Evolutionary conservation across 2,888 invertebrate species (phyloP), one percentile per base, ranked within the genome.

Genomic region (Pammene fasciana): DNA sequence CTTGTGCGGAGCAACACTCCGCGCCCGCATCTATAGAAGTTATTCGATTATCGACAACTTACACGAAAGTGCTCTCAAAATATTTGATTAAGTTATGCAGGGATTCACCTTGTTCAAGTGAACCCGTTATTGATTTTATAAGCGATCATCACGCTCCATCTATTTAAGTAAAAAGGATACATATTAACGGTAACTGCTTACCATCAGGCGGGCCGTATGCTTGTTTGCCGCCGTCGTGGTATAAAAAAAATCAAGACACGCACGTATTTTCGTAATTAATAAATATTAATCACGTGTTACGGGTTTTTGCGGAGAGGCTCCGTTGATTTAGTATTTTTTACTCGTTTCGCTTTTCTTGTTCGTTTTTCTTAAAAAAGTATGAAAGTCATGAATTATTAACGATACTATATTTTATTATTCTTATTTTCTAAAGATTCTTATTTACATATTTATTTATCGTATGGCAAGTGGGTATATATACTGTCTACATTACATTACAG

Each of bases 221-320:
- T n/a, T n/a, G n/a, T n/a, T n/a, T n/a, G n/a, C n/a, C n/a, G n/a
- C n/a, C n/a, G n/a, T n/a, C n/a, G n/a, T n/a, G n/a, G n/a, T n/a
- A n/a, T n/a, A n/a, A n/a, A n/a, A n/a, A n/a, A n/a, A 45, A 41
- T 45, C 9, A 43, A 36, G 14, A 57, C 55, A 67, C 67, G 61
- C 26, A 60, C 54, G 41, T 55, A 60, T 38, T 67, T 67, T 26
- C 26, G 10, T 43, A 55, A 67, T 67, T 61, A 61, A 61, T 67
- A 67, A 61, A 45, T 46, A 67, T 61, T 61, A 54, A 52, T 54
- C n/a, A n/a, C n/a, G n/a, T 45, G 60, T 61, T 54, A 54, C 54
- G 41, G 57, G 60, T 45, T 61, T 13, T 18, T 45, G 45, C 52
- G 45, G 36, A 52, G 45, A 67, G n/a, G 18, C 16, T n/a, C n/a